phyloP scores from a whole-genome alignment of 2,113 vertebrate genomes.

The Protobothrops mucrosquamatus region DNA sequence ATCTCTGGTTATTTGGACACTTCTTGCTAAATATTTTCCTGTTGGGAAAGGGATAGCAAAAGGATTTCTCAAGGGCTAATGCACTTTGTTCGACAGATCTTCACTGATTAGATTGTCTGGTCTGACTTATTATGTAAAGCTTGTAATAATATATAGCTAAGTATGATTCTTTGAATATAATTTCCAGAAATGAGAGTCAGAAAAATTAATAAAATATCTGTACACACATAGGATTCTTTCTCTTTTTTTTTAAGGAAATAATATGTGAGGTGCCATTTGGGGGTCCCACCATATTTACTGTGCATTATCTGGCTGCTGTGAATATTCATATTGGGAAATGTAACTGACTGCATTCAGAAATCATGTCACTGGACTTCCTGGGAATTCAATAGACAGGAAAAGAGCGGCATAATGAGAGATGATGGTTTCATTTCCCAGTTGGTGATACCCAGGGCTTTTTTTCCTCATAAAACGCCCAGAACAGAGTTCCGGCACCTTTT shows the following conservation, averaged over 20 bases:
- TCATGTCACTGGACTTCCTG: neutral
- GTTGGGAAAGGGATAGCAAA: constrained; percentile 57
- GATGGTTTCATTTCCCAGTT: neutral
- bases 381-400: neutral
- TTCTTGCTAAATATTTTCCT: constrained; percentile 66
- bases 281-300: neutral
- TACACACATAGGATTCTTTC: neutral
- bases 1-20: constrained; percentile 36
- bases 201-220: constrained; percentile 4
- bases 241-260: constrained; percentile 3
- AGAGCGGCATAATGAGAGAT: neutral
- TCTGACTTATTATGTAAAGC: constrained; percentile 38
- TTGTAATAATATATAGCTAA: neutral
- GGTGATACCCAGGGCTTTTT: neutral
- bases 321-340: neutral
- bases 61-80: constrained; percentile 58
- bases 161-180: constrained; percentile 8
- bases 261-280: neutral
- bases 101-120: constrained; percentile 46
- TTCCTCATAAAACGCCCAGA: no score
- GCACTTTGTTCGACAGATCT: constrained; percentile 22
- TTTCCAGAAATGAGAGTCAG: constrained; percentile 16
- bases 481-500: no score
- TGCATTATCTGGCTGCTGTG: neutral
- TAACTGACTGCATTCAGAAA: neutral